Evolutionary conservation across 1,140 invertebrate species (phyloP).

Genomic region (Patella vulgata): DNA sequence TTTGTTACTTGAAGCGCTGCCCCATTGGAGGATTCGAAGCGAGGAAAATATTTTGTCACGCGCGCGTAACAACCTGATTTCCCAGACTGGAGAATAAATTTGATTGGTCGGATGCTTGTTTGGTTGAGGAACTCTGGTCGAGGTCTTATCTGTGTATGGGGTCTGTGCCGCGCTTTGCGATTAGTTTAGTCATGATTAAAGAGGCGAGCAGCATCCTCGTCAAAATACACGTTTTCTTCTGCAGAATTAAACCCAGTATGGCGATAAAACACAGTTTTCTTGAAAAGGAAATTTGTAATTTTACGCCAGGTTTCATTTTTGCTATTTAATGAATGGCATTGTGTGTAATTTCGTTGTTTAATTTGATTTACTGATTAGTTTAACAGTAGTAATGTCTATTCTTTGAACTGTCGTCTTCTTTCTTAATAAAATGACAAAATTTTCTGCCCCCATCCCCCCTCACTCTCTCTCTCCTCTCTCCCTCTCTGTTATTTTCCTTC

Average conservation of each 20-base stretch:
- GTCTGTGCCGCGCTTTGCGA: too few relatives aligned
- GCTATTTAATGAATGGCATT: not conserved
- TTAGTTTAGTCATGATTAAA: too few relatives aligned
- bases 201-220: too few relatives aligned
- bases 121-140: too few relatives aligned
- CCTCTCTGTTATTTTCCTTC: not conserved
- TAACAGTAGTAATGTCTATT: not conserved
- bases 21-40: conserved; percentile 1
- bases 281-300: conserved; percentile 11
- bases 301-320: not conserved
- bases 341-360: not conserved
- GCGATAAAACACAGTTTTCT: not conserved
- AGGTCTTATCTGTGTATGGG: too few relatives aligned
- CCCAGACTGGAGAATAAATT: conserved; percentile 3
- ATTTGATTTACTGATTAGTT: not conserved
- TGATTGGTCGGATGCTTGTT: conserved; percentile 5
- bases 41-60: conserved; percentile 9
- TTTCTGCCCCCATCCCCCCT: not conserved
- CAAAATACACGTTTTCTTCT: too few relatives aligned
- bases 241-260: too few relatives aligned
- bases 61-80: not conserved
- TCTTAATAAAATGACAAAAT: not conserved
- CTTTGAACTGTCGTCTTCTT: not conserved
- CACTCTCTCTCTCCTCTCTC: conserved; percentile 1
- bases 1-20: not conserved